Conservation (phyloP, 2,113 vertebrate genomes). For the Xerus inauris region DNA sequence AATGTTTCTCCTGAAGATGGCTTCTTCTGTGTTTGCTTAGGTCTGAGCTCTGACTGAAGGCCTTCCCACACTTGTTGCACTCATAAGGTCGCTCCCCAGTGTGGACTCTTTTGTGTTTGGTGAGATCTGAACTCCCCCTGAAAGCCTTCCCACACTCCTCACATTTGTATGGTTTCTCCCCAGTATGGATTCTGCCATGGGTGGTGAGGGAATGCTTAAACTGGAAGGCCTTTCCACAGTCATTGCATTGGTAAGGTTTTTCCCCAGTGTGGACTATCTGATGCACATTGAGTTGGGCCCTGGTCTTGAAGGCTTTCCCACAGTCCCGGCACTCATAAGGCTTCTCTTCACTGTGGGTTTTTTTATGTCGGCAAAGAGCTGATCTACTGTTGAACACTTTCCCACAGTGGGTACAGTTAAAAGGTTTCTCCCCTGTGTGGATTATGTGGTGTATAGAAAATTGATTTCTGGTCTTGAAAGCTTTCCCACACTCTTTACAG, state of each 20-base stretch:
- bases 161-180: constrained; percentile 39
- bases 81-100: constrained; percentile 51
- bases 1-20: constrained; percentile 35
- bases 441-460: constrained; percentile 23
- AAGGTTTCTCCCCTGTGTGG: constrained; percentile 56
- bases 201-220: constrained; percentile 19
- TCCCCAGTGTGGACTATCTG: constrained; percentile 3
- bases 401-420: constrained; percentile 37
- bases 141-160: constrained; percentile 40
- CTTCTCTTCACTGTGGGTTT: constrained; percentile 25
- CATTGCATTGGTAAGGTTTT: neutral
- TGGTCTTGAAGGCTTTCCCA: constrained; percentile 59
- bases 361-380: constrained; percentile 40
- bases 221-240: constrained; percentile 59
- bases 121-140: constrained; percentile 26
- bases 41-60: constrained; percentile 61
- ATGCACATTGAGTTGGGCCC: neutral
- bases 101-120: constrained; percentile 57
- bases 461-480: constrained; percentile 45
- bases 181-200: constrained; percentile 22
- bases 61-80: constrained; percentile 38
- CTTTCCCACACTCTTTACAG: constrained; percentile 51
- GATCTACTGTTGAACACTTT: constrained; percentile 48
- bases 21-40: constrained; percentile 55
- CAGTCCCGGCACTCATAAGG: neutral